phyloP scores from a whole-genome alignment of 2,113 vertebrate species.

The Diglossa brunneiventris region DNA sequence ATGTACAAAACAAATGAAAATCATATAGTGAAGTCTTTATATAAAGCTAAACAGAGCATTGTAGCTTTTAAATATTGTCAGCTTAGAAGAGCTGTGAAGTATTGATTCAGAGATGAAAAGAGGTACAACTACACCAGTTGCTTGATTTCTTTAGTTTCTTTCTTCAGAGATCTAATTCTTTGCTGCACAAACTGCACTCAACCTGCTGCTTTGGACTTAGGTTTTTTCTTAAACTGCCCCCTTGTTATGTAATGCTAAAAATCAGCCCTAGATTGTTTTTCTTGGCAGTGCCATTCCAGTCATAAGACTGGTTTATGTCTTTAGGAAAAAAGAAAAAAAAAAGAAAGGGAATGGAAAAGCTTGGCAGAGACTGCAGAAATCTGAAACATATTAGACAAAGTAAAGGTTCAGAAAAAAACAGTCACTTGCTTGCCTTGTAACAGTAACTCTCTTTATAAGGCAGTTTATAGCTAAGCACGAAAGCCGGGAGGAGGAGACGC shows the following conservation, averaged over 20 bases:
- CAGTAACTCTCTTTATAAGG: conserved; percentile 56
- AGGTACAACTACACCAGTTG: neutral
- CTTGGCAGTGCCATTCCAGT: conserved; percentile 70
- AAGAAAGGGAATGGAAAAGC: conserved; percentile 18
- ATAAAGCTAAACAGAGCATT: neutral
- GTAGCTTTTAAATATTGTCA: neutral
- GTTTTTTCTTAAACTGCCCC: conserved; percentile 31
- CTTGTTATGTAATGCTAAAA: conserved; percentile 76
- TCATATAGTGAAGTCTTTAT: neutral
- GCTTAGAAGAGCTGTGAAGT: neutral
- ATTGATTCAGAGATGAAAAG: neutral
- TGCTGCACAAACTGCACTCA: neutral
- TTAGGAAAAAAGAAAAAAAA: neutral
- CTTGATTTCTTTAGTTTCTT: neutral
- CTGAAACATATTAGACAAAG: conserved; percentile 68
- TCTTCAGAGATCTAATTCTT: neutral
- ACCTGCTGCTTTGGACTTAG: conserved; percentile 53
- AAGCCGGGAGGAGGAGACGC: neutral
- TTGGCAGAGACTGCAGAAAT: conserved; percentile 57
- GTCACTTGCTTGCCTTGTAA: conserved; percentile 38
- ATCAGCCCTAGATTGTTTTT: conserved; percentile 65
- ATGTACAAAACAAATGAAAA: neutral
- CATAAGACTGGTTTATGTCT: conserved; percentile 76
- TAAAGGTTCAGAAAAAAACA: conserved; percentile 51
- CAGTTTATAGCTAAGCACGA: conserved; percentile 30